A percentile compares a stretch with the other conserved stretches of the same genome.
These are phyloP conservation scores for Sycophaga agraensis DNA, from an alignment of 1,140 invertebrate genomes.

Conservation along the genomic window DNA sequence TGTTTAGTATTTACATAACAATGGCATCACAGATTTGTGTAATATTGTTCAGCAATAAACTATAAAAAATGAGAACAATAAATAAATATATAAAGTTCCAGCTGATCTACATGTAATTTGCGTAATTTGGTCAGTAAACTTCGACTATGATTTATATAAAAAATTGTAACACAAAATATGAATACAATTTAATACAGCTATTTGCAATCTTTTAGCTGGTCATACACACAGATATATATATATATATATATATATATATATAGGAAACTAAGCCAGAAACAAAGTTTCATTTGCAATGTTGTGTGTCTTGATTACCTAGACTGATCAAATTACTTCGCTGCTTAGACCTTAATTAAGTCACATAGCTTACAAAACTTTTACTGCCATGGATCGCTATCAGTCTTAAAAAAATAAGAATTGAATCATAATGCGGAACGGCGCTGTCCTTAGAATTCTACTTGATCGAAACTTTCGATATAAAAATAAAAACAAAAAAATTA, in stretches of 20 bases:
- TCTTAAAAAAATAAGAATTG: slow-evolving; percentile 37
- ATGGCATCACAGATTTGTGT: slow-evolving; percentile 34
- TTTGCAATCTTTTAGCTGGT: too few relatives aligned
- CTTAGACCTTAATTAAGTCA: slow-evolving; percentile 10
- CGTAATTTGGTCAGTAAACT: slow-evolving; percentile 38
- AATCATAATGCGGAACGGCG: not conserved
- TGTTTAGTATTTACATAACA: slow-evolving; percentile 32
- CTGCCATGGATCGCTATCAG: slow-evolving; percentile 38
- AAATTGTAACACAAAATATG: slow-evolving; percentile 1
- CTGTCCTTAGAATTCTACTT: not conserved
- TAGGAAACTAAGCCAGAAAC: slow-evolving; percentile 47
- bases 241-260: too few relatives aligned
- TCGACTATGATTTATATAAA: slow-evolving; percentile 21
- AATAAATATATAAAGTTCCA: slow-evolving; percentile 11
- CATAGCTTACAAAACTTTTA: slow-evolving; percentile 1
- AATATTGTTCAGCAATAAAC: slow-evolving; percentile 14
- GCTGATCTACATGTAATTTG: slow-evolving; percentile 8
- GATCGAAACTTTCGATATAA: slow-evolving; percentile 10
- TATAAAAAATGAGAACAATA: slow-evolving; percentile 19
- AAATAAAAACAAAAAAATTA: slow-evolving; percentile 20
- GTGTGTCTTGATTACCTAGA: slow-evolving; percentile 4
- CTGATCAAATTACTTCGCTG: not conserved
- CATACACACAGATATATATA: too few relatives aligned
- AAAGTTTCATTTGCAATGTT: slow-evolving; percentile 9
- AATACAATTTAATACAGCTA: too few relatives aligned